A percentile compares a stretch with the other conserved stretches of the same genome.
phyloP scores from a whole-genome alignment of 2,888 invertebrate species.

The Eupeodes luniger region DNA sequence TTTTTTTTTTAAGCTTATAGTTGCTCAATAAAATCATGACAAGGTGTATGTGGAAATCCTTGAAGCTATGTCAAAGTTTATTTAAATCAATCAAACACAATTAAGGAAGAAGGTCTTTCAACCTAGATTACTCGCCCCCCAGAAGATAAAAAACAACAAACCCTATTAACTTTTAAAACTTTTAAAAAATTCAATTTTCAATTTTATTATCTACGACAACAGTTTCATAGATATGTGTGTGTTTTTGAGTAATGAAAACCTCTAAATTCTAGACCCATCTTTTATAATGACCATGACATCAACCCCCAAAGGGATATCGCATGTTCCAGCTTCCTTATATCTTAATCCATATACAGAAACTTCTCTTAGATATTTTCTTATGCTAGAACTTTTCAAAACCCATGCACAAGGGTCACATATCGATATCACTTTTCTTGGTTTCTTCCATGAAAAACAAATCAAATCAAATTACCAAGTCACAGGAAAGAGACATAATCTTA shows the following conservation, averaged over 20 bases:
- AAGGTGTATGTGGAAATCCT: no score
- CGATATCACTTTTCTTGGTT: conserved; percentile 70
- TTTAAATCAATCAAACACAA: background rate
- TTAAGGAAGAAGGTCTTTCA: background rate
- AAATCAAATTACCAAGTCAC: conserved; percentile 70
- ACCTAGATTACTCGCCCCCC: background rate
- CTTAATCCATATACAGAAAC: conserved; percentile 13
- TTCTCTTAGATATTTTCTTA: conserved; percentile 25
- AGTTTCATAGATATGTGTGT: background rate
- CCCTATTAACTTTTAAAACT: background rate
- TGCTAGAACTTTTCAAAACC: background rate
- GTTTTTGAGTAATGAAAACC: conserved; percentile 30
- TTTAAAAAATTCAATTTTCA: conserved; percentile 55
- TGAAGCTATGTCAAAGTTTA: no score
- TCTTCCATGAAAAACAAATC: conserved; percentile 53
- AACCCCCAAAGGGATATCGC: conserved; percentile 39
- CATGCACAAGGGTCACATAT: conserved; percentile 27
- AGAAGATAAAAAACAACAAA: background rate
- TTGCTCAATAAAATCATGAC: no score
- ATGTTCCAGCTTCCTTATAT: background rate
- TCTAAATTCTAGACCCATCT: conserved; percentile 42
- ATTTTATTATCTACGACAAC: conserved; percentile 47
- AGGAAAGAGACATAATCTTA: conserved; percentile 36
- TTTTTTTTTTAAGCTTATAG: no score
- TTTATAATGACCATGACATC: conserved; percentile 45